These are phyloP conservation scores for Neoitamus cyanurus DNA, from an alignment of 2,888 invertebrate species.

Conservation along the genomic window DNA sequence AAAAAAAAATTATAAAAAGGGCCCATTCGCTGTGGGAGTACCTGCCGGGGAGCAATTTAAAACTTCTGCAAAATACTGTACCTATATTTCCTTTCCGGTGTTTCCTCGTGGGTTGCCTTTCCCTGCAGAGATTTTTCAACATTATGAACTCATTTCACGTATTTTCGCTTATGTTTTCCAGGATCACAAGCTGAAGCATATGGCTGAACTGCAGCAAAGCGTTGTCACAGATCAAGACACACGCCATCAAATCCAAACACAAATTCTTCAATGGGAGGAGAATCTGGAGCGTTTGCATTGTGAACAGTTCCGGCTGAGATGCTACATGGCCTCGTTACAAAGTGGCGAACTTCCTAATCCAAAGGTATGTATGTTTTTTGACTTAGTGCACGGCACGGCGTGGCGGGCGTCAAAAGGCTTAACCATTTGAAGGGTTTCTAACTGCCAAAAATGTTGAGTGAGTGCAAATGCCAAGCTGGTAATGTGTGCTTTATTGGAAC, in stretches of 20 bases:
- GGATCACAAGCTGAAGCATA: slow-evolving; percentile 97
- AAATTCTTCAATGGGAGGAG: slow-evolving; percentile 97
- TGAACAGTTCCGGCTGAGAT: slow-evolving; percentile 94
- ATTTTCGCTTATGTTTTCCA: slow-evolving; percentile 64
- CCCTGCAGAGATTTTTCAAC: slow-evolving; percentile 8
- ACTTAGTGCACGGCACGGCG: neutral
- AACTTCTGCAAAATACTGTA: neutral
- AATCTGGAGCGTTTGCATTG: slow-evolving; percentile 95
- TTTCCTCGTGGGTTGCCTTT: slow-evolving; percentile 1
- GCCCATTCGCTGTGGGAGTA: neutral
- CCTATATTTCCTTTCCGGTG: neutral
- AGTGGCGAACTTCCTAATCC: slow-evolving; percentile 96
- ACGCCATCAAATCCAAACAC: slow-evolving; percentile 90
- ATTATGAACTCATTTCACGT: neutral
- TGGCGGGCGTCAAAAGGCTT: too few species aligned
- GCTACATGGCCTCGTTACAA: slow-evolving; percentile 97
- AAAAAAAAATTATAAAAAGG: neutral
- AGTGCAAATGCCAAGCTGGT: too few species aligned
- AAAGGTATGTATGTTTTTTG: slow-evolving; percentile 75
- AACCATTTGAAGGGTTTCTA: too few species aligned
- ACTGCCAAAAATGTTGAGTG: too few species aligned
- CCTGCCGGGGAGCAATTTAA: neutral
- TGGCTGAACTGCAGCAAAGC: slow-evolving; percentile 98
- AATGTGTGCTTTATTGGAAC: too few species aligned
- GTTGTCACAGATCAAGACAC: slow-evolving; percentile 93